Evolutionary conservation across 2,113 vertebrate species (phyloP).

Genomic region (Antennarius striatus): DNA sequence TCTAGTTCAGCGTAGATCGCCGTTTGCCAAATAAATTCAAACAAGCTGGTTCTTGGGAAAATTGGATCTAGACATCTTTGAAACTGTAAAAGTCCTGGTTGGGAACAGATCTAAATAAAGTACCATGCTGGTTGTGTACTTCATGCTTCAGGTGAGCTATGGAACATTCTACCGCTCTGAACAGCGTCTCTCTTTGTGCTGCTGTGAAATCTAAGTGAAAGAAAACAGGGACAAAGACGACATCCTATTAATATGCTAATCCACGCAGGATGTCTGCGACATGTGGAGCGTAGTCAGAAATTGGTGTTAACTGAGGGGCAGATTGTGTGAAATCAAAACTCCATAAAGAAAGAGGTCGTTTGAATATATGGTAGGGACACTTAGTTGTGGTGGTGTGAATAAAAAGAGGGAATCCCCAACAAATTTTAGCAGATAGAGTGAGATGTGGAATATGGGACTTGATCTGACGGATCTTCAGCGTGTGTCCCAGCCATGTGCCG

Average conservation of each 20-base stretch:
- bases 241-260: conserved; percentile 73
- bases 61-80: too few species aligned
- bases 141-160: too few species aligned
- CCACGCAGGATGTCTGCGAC: conserved; percentile 56
- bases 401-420: conserved; percentile 40
- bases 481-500: conserved; percentile 44
- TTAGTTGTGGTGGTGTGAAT: neutral
- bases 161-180: too few species aligned
- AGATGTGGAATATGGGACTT: neutral
- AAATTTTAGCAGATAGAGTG: neutral
- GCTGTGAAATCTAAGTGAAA: conserved; percentile 58
- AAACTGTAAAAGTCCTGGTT: too few species aligned
- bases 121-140: too few species aligned
- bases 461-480: conserved; percentile 1
- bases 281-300: conserved; percentile 41
- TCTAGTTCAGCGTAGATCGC: too few species aligned
- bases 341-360: conserved; percentile 4
- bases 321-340: conserved; percentile 36
- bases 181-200: neutral
- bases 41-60: too few species aligned
- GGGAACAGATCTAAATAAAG: too few species aligned
- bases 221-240: conserved; percentile 64
- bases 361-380: neutral
- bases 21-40: too few species aligned
- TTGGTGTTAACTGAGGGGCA: conserved; percentile 39